phyloP scores from a whole-genome alignment of 2,113 vertebrate genomes.

The Ascaphus truei region DNA sequence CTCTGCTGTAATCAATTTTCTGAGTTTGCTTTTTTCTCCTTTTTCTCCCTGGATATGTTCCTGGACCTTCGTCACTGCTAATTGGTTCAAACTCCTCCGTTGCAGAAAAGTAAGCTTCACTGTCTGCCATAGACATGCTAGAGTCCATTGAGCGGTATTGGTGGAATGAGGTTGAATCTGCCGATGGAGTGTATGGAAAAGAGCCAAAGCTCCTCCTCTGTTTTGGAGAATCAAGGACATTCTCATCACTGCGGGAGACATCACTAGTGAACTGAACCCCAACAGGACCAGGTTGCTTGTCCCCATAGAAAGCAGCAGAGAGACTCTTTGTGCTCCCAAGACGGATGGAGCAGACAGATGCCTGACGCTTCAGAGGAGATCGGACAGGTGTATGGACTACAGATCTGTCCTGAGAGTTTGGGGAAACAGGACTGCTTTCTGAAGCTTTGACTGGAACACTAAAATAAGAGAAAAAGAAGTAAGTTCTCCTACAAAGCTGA shows the following conservation, averaged over 20 bases:
- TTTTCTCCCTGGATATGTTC: slow-evolving; percentile 93
- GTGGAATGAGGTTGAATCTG: slow-evolving; percentile 92
- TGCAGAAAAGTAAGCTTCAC: slow-evolving; percentile 96
- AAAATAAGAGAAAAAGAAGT: slow-evolving; percentile 4
- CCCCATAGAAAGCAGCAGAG: slow-evolving; percentile 84
- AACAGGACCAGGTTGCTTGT: slow-evolving; percentile 76
- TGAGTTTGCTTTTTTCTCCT: slow-evolving; percentile 84
- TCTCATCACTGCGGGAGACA: slow-evolving; percentile 91
- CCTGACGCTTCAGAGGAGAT: slow-evolving; percentile 86
- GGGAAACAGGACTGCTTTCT: slow-evolving; percentile 73
- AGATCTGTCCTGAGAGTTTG: slow-evolving; percentile 72
- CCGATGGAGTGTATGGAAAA: slow-evolving; percentile 91
- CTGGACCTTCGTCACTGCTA: slow-evolving; percentile 94
- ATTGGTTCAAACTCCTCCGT: slow-evolving; percentile 94
- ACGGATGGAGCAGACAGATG: slow-evolving; percentile 83
- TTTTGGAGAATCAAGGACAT: slow-evolving; percentile 88
- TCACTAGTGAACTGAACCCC: slow-evolving; percentile 93
- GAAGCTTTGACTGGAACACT: slow-evolving; percentile 69
- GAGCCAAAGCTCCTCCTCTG: slow-evolving; percentile 93
- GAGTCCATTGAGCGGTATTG: slow-evolving; percentile 95
- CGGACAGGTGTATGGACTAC: slow-evolving; percentile 81
- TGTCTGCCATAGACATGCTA: slow-evolving; percentile 94
- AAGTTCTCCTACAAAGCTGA: no score
- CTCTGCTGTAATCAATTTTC: slow-evolving; percentile 80
- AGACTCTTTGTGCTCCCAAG: slow-evolving; percentile 95